These are phyloP conservation scores for Amphilophus citrinellus DNA, from an alignment of 2,113 vertebrate genomes.

Conservation along the genomic window DNA sequence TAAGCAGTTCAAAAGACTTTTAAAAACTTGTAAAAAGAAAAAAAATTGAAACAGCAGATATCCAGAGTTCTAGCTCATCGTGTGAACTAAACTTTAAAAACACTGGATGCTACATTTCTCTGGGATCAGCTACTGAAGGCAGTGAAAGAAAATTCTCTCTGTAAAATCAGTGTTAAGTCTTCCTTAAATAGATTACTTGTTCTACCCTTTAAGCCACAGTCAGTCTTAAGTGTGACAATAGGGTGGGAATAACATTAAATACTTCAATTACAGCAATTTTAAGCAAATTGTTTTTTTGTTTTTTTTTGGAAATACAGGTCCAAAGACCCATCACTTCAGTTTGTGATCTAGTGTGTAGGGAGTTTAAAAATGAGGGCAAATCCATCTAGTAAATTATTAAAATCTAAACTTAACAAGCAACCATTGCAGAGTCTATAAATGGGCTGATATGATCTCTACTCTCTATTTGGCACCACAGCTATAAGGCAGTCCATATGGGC, in stretches of 20 bases:
- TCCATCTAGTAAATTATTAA: neutral
- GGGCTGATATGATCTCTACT: neutral
- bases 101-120: neutral
- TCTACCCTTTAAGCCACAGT: neutral
- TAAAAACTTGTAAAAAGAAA: neutral
- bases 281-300: neutral
- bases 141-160: neutral
- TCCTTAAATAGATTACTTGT: neutral
- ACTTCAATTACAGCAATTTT: neutral
- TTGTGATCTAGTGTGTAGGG: neutral
- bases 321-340: neutral
- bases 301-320: neutral
- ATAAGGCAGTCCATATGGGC: neutral
- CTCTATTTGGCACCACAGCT: neutral
- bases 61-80: neutral
- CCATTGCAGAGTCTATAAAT: neutral
- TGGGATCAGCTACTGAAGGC: neutral
- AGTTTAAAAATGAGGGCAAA: neutral
- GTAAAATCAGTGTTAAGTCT: neutral
- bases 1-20: neutral
- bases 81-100: neutral
- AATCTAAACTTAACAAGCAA: conserved; percentile 17
- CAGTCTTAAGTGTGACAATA: neutral
- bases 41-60: neutral
- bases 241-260: neutral